Percentiles rank a stretch among this genome's conserved stretches.
These are phyloP conservation scores for Sebastes minor DNA, from an alignment of 2,797 vertebrate genomes.

Conservation along the genomic window DNA sequence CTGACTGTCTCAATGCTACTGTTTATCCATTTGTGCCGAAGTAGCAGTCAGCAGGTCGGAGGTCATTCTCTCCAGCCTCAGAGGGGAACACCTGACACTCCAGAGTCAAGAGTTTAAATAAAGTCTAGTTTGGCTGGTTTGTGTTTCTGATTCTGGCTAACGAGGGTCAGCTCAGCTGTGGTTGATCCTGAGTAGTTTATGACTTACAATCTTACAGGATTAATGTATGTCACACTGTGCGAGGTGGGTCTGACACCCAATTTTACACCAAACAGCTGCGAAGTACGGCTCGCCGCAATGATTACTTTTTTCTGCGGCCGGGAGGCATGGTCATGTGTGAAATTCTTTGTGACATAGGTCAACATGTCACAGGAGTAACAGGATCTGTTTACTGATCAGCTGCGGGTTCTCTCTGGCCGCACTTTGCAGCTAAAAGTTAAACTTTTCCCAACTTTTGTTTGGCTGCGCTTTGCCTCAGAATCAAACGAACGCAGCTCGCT, in stretches of 20 bases:
- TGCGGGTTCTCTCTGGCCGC: too few relatives aligned
- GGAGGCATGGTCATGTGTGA: too few relatives aligned
- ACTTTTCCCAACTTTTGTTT: too few relatives aligned
- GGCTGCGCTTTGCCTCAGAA: rapidly evolving
- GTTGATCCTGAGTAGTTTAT: not conserved
- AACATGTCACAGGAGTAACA: too few relatives aligned
- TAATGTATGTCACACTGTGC: not conserved
- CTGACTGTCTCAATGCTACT: slow-evolving; percentile 6
- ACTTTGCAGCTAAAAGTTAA: rapidly evolving
- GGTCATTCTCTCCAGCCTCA: slow-evolving; percentile 36
- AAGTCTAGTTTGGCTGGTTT: slow-evolving; percentile 48
- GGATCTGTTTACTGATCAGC: too few relatives aligned
- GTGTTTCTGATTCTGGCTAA: slow-evolving; percentile 28
- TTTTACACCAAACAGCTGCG: rapidly evolving
- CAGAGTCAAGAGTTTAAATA: slow-evolving; percentile 72
- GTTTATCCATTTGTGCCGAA: slow-evolving; percentile 37
- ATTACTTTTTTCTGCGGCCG: too few relatives aligned
- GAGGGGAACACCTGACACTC: slow-evolving; percentile 60
- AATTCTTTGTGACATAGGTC: too few relatives aligned
- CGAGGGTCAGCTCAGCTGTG: not conserved
- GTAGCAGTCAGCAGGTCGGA: slow-evolving; percentile 23
- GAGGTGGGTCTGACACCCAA: not conserved
- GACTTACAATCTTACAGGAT: not conserved
- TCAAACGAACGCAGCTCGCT: too few relatives aligned
- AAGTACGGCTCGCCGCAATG: too few relatives aligned